Evolutionary conservation across 2,797 vertebrate species (phyloP).

Genomic region (Diplodus sargus): DNA sequence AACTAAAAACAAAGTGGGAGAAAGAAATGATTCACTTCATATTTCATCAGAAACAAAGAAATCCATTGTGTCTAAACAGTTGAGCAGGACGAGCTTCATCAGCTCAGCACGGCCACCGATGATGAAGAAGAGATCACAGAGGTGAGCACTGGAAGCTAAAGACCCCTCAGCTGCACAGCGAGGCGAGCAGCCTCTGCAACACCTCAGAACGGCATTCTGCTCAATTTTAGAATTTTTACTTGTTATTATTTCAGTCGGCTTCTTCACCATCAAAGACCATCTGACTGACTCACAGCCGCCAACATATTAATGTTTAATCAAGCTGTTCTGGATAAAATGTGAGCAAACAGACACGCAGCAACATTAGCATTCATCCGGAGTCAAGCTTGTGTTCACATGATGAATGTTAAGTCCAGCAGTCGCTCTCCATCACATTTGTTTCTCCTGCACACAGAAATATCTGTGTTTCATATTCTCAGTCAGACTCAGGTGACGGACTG

Average conservation of each 20-base stretch:
- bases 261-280: neutral
- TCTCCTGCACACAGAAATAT: conserved; percentile 1
- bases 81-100: neutral
- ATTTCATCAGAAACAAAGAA: neutral
- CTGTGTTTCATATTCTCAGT: neutral
- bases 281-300: neutral
- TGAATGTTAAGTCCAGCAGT: conserved; percentile 3
- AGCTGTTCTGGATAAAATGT: neutral
- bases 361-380: conserved; percentile 4
- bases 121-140: neutral
- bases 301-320: neutral
- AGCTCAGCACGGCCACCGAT: neutral
- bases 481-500: neutral
- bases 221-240: neutral
- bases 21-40: neutral
- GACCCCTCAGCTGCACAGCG: neutral
- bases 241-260: neutral
- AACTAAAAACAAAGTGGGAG: neutral
- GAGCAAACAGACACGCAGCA: neutral
- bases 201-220: too few relatives aligned
- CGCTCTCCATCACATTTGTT: neutral
- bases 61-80: neutral
- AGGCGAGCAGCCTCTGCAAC: neutral
- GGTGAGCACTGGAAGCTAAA: neutral
- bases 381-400: neutral